Base-by-base conservation (phyloP, 2,797 vertebrate species). In the Choloepus didactylus region DNA sequence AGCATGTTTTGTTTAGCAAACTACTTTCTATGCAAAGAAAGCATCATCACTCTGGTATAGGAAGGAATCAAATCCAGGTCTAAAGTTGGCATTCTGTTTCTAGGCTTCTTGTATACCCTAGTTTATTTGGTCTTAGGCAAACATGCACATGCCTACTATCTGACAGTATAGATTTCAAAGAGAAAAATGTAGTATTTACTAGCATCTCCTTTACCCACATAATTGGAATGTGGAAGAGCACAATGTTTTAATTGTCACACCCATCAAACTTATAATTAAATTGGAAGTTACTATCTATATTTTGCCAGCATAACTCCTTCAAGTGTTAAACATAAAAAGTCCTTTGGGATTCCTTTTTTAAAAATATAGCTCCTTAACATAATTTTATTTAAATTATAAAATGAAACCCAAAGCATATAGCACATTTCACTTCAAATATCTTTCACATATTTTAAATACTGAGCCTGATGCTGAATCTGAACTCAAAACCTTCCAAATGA, bases 361-460 rank as follows among this genome's bases (percentile, higher is more conserved):
- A 83, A 94, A 93, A 41, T 15, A 59, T 11, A 88, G 44, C 38
- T 91, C 46, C 81, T 95, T 44, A 11, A 84, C 21, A 8, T 95
- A 73, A 93, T 85, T 88, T 95, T 82, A 90, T 49, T 87, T 80
- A 67, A 87, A 16, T 46, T 67, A 67, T 38, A 82, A 70, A 95
- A 79, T 46, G 72, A 91, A 77, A 60, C 16, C 41, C 16, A 88
- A 82, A 95, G n/a, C 38, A 49, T 23, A 69, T 69, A 56, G 15
- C 25, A 59, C 10, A 51, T 76, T 81, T 77, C 72, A 76, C 59
- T 60, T 90, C 59, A 89, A 56, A 75, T n/a, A 69, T 62, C 59
- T 87, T 85, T 88, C 2, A 8, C 35, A 60, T 60, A 64, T 54
- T 92, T 95, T n/a, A 82, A 86, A 91, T 69, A 69, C 27, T 9